These are phyloP conservation scores for Meiosimyza decipiens DNA, from an alignment of 2,888 invertebrate genomes.

Conservation along the genomic window DNA sequence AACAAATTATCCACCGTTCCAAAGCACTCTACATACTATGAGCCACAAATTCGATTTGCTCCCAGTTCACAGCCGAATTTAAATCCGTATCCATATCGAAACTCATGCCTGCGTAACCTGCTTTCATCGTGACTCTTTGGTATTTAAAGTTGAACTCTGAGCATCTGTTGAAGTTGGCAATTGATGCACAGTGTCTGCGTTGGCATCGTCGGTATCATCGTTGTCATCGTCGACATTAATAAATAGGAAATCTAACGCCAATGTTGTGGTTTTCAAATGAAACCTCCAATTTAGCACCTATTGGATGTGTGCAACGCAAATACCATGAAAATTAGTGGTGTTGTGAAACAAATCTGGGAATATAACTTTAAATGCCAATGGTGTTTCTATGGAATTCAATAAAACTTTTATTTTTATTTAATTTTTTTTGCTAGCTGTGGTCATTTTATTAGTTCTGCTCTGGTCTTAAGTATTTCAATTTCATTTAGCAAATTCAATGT, in stretches of 20 bases:
- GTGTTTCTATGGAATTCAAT: too few species aligned
- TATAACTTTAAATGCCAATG: too few species aligned
- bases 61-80: neutral
- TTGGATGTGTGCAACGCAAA: neutral
- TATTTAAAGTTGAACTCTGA: slow-evolving; percentile 24
- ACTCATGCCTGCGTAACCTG: slow-evolving; percentile 16
- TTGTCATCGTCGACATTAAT: neutral
- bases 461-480: too few species aligned
- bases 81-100: neutral
- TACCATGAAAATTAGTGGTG: too few species aligned
- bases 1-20: neutral
- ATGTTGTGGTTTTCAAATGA: slow-evolving; percentile 1
- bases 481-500: too few species aligned
- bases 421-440: too few species aligned
- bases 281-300: slow-evolving; percentile 11
- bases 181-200: neutral
- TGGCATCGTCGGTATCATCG: neutral
- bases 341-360: too few species aligned
- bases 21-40: neutral
- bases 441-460: too few species aligned
- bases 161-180: neutral
- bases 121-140: slow-evolving; percentile 43
- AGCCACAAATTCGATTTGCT: neutral
- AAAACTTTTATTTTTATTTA: too few species aligned
- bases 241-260: neutral